Evolutionary conservation across 2,113 vertebrate genomes (phyloP).

Genomic region (Scortum barcoo): DNA sequence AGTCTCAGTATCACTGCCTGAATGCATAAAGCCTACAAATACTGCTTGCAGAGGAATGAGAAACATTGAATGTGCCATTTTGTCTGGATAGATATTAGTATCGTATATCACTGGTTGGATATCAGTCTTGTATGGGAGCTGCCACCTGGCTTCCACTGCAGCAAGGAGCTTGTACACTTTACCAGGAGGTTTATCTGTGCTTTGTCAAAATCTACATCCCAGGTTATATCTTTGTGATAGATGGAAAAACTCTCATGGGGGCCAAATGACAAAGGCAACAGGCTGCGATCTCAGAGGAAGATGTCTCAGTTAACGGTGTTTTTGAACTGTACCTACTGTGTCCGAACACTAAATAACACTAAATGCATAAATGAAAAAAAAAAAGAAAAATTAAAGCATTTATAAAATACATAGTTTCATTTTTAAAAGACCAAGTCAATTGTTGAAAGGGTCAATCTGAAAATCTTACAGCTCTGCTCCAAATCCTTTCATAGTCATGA

Average conservation of each 20-base stretch:
- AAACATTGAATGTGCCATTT: constrained; percentile 33
- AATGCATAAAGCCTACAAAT: constrained; percentile 45
- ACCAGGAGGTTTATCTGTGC: constrained; percentile 13
- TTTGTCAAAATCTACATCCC: constrained; percentile 14
- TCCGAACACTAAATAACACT: too few species aligned
- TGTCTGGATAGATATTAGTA: constrained; percentile 37
- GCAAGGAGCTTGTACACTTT: constrained; percentile 23
- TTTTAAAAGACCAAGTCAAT: not conserved
- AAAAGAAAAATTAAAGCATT: too few species aligned
- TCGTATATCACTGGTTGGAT: constrained; percentile 33
- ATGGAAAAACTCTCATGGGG: constrained; percentile 10
- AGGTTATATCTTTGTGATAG: not conserved
- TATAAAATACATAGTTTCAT: not conserved
- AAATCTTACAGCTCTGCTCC: too few species aligned
- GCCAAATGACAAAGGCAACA: not conserved
- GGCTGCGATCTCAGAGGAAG: not conserved
- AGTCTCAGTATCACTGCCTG: constrained; percentile 50
- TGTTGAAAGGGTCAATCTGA: not conserved
- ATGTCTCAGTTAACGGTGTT: not conserved
- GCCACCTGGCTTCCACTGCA: constrained; percentile 11
- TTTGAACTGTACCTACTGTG: not conserved
- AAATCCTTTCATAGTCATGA: too few species aligned
- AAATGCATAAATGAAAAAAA: too few species aligned
- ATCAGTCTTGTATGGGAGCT: constrained; percentile 33
- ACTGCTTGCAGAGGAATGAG: constrained; percentile 40